These are phyloP conservation scores for Bucorvus abyssinicus DNA, from an alignment of 2,797 vertebrate species.

Conservation along the genomic window DNA sequence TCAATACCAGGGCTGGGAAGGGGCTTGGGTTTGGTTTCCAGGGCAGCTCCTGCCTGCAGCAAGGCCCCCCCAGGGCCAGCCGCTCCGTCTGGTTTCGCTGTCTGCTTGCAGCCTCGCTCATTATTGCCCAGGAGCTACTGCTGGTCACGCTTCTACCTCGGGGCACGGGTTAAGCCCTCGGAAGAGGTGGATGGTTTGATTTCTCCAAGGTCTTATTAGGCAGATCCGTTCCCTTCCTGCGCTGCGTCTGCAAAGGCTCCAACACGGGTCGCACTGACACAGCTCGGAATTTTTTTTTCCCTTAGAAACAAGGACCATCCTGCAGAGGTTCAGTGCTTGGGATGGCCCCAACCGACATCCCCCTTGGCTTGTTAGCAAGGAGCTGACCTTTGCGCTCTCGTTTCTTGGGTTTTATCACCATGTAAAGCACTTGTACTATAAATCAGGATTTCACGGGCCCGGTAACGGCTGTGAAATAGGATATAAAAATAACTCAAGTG, in stretches of 20 bases:
- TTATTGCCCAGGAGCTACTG: not conserved
- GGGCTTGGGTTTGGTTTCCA: not conserved
- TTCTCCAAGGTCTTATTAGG: not conserved
- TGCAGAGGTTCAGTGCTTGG: not conserved
- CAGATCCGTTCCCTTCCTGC: not conserved
- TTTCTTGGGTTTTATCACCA: not conserved
- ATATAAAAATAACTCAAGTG: not conserved
- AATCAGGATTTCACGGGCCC: not conserved
- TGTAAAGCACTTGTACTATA: not conserved
- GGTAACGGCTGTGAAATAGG: not conserved
- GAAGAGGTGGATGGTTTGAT: not conserved
- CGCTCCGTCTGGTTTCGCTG: not conserved
- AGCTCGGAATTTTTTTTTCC: no score
- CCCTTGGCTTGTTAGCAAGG: not conserved
- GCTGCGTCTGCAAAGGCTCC: not conserved
- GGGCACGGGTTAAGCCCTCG: not conserved
- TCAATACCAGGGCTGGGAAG: not conserved
- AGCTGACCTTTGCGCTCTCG: not conserved
- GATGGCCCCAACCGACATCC: not conserved
- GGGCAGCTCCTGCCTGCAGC: not conserved
- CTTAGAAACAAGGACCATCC: not conserved
- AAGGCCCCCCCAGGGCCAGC: not conserved
- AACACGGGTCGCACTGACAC: fast-evolving
- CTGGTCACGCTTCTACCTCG: not conserved
- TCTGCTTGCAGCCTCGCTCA: not conserved